Evolutionary conservation across 2,797 vertebrate genomes (phyloP).

Genomic region (Sciurus vulgaris): DNA sequence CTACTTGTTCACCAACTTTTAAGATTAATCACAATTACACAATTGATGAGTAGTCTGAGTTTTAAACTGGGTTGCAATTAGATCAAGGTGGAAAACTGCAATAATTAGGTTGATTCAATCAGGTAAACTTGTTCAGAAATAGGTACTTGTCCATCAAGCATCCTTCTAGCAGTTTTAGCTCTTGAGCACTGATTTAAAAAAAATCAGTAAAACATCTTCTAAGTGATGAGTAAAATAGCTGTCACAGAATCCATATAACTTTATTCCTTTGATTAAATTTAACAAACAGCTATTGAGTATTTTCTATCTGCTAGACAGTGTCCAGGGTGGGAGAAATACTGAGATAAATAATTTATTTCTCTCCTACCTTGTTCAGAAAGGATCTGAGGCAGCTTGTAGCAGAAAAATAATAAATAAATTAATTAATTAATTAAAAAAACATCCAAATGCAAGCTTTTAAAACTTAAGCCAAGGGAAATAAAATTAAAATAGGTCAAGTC

Average conservation of each 20-base stretch:
- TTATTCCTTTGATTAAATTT: conserved; percentile 70
- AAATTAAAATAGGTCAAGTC: conserved; percentile 61
- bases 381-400: conserved; percentile 56
- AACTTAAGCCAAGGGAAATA: conserved; percentile 25
- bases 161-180: background rate
- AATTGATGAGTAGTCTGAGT: background rate
- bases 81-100: background rate
- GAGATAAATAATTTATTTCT: conserved; percentile 73
- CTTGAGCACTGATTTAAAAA: conserved; percentile 17
- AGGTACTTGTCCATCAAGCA: background rate
- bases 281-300: conserved; percentile 58
- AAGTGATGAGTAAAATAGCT: background rate
- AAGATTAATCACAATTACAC: conserved; percentile 28
- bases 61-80: background rate
- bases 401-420: conserved; percentile 2
- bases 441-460: conserved; percentile 36
- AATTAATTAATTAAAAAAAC: conserved; percentile 43
- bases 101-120: background rate
- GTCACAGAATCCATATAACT: conserved; percentile 44
- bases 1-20: background rate
- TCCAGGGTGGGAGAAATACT: conserved; percentile 46
- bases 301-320: conserved; percentile 21
- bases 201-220: conserved; percentile 40
- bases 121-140: background rate
- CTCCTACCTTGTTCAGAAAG: conserved; percentile 49